A percentile compares a stretch with the other conserved stretches of the same genome.
Evolutionary conservation across 2,888 invertebrate species (phyloP).

Genomic region (Caenorhabditis sulstoni): DNA sequence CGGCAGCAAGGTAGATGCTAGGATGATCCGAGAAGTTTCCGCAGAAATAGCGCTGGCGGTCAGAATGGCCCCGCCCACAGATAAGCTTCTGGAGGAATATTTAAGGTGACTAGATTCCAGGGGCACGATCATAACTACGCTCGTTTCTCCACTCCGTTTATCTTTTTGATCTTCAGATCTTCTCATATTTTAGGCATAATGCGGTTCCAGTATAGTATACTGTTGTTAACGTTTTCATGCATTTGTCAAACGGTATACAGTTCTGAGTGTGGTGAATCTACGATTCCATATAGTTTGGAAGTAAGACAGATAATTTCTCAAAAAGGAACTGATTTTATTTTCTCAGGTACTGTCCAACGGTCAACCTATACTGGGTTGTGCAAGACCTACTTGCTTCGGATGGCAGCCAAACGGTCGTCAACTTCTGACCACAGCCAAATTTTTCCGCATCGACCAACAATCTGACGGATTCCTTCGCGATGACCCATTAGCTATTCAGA

Average conservation of each 20-base stretch:
- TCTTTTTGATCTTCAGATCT: background rate
- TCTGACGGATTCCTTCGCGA: constrained; percentile 68
- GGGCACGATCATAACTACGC: background rate
- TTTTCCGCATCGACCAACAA: constrained; percentile 71
- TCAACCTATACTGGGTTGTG: constrained; percentile 74
- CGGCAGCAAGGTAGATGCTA: constrained; percentile 47
- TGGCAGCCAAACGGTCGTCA: constrained; percentile 70
- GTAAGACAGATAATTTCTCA: constrained; percentile 32
- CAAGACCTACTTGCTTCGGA: constrained; percentile 78
- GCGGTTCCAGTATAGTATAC: background rate
- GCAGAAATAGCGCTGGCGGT: background rate
- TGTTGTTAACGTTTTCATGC: background rate
- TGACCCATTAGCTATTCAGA: constrained; percentile 57
- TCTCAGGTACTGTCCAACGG: constrained; percentile 66
- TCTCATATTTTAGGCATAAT: constrained; percentile 23
- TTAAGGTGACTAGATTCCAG: constrained; percentile 15
- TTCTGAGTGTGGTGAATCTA: constrained; percentile 68
- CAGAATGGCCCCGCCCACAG: constrained; percentile 28
- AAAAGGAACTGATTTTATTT: background rate
- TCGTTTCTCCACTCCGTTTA: too few relatives aligned
- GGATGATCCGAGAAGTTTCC: constrained; percentile 38
- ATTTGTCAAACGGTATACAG: background rate
- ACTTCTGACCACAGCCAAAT: constrained; percentile 66
- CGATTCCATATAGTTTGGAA: constrained; percentile 73
- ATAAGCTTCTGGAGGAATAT: constrained; percentile 17